Base-by-base conservation (phyloP, 2,113 vertebrate genomes). In the Elachura formosa region DNA sequence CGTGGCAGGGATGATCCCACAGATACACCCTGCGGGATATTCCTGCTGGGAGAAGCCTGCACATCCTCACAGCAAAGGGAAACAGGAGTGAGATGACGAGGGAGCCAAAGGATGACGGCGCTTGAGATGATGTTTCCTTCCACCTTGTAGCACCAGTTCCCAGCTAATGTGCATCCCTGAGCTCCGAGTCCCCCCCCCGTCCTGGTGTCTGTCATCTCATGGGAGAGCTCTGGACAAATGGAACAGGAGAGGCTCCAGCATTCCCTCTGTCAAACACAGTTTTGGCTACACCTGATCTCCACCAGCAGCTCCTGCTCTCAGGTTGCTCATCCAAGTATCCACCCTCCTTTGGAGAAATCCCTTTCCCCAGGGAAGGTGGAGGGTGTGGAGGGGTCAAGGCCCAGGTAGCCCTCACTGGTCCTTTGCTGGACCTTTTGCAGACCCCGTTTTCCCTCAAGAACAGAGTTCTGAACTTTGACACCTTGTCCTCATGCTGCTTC, bases 261-360 rank as follows among this genome's bases (percentile, higher is more conserved):
- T 9, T 62, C 12, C 34, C 46, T 92, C 49, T 8, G 1, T 66
- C 91, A 34, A 24, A 55, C 3, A 4, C 0, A 0, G 12, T 10
- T 80, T 69, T 11, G 63, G 41, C 71, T 83, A 3, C 40, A 5
- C 12, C 24, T 46, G 0, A 2, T 17, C 59, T 49, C 55, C 43
- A 46, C 46, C 4, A 1, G 46, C 33, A 71, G 51, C 25, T 81
- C 33, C 72, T 74, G 36, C 51, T 55, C 67, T n/a, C 38, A 18
- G 38, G 33, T 69, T 59, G 28, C 34, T 81, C 40, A 36, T 28
- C 31, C 7, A 2, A 40, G 8, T 22, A 31, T 17, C 66, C 24
- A 3, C 31, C 29, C 55, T 66, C 29, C 0, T 0, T 9, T 52
- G 46, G 21, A 61, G 38, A 28, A 71, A 43, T n/a, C 0, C 0